These are phyloP conservation scores for Nesospiza acunhae DNA, from an alignment of 2,113 vertebrate genomes.

Conservation along the genomic window DNA sequence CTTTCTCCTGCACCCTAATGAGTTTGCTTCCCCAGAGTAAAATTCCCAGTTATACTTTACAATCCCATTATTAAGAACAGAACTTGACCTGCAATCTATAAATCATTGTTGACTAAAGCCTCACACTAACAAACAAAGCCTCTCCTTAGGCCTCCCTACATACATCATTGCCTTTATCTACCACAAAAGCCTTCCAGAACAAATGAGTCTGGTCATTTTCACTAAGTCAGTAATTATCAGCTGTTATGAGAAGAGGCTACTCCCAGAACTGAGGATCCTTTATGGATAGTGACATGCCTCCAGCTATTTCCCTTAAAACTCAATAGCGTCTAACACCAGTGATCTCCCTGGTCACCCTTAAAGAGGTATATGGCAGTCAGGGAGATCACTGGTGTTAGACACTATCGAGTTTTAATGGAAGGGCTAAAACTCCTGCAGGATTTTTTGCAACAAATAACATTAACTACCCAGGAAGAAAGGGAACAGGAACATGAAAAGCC, in stretches of 20 bases:
- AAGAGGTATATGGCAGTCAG: neutral
- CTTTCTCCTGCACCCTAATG: neutral
- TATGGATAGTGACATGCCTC: neutral
- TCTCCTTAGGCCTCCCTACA: neutral
- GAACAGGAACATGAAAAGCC: neutral
- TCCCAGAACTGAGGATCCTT: neutral
- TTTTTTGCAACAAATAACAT: neutral
- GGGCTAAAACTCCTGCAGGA: neutral
- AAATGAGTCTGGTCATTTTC: neutral
- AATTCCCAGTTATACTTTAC: neutral
- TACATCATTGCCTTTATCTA: neutral
- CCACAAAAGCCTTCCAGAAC: neutral
- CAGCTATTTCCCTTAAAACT: neutral
- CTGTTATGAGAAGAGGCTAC: neutral
- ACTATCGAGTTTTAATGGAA: neutral
- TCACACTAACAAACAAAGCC: neutral
- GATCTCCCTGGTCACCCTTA: neutral
- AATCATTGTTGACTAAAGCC: slow-evolving; percentile 13
- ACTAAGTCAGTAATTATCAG: neutral
- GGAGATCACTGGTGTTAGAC: neutral
- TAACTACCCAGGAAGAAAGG: neutral
- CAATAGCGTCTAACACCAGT: neutral
- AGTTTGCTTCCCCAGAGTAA: neutral
- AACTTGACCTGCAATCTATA: slow-evolving; percentile 25
- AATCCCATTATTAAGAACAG: neutral